Evolutionary conservation across 2,797 vertebrate species (phyloP), one percentile per base, ranked within the genome.

Genomic region (Falco naumanni): DNA sequence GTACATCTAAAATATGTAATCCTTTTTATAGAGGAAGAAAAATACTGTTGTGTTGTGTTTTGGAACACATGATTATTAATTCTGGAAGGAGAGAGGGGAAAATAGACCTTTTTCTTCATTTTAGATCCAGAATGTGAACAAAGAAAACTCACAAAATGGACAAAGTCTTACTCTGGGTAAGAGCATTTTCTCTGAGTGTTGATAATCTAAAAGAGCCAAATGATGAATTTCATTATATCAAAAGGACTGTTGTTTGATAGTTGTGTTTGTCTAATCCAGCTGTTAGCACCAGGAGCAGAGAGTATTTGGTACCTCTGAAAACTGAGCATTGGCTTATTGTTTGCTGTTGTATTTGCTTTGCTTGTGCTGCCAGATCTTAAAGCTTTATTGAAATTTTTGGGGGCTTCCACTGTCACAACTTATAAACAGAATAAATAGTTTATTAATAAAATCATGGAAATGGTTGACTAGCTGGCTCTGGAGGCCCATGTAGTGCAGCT

Each of bases 141-240:
- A 59, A 84, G 79, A 47, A 81, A 95, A 45, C 68, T 17, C 86
- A 28, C 76, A 63, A 61, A 96, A 89, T 84, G 89, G 91, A 89
- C 84, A 66, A 37, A 90, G 19, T 90, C 64, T 59, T 78, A 59
- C 57, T 93, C 94, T 96, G 64, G 95, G 98, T 98, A 97, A 98
- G 97, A 77, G 15, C 26, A 63, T 34, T 74, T 80, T 94, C 63
- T 88, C n/a, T 84, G 57, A 76, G 16, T 41, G 72, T 88, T 92
- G 9, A 17, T 87, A 89, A 57, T 34, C 17, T 70, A 41, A 79
- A 84, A 90, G 59, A 84, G 11, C 7, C 25, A 60, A 86, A 82
- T 9, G 5, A 50, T 60, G 3, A 31, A 85, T 85, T 81, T 91
- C 21, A 34, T 51, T 84, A 6, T 80, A 60, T 83, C 53, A 50